Conservation (phyloP, 2,888 invertebrate genomes). For the Aricia artaxerxes region DNA sequence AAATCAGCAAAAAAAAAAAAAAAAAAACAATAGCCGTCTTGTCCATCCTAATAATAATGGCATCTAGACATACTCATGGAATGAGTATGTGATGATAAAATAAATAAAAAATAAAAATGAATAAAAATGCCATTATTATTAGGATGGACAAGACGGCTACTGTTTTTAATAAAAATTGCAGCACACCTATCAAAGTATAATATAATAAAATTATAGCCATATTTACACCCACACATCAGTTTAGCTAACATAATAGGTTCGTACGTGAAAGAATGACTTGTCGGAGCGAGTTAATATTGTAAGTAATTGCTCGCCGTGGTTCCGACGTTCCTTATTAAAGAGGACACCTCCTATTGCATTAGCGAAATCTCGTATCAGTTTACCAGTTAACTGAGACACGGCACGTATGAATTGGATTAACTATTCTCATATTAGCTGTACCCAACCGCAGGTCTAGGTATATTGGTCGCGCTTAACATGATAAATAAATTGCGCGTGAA, state of each 20-base stretch:
- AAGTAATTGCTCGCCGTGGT: constrained; percentile 74
- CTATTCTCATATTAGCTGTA: constrained; percentile 21
- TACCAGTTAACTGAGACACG: constrained; percentile 56
- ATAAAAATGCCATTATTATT: no score
- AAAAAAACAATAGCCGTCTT: no score
- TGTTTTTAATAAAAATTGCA: no score
- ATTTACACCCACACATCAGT: not conserved
- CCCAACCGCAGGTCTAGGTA: constrained; percentile 46
- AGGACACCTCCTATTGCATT: constrained; percentile 80
- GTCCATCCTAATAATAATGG: no score
- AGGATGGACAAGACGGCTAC: no score
- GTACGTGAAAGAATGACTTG: constrained; percentile 68
- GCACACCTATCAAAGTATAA: no score
- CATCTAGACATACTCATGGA: no score
- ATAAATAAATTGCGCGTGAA: constrained; percentile 76
- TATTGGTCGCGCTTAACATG: constrained; percentile 61
- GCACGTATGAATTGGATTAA: constrained; percentile 39
- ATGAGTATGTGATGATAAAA: no score
- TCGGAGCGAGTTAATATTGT: constrained; percentile 78
- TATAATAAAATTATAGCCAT: not conserved
- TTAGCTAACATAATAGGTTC: not conserved
- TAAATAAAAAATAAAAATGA: no score
- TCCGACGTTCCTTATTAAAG: constrained; percentile 79
- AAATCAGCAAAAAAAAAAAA: no score
- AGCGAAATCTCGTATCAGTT: constrained; percentile 64